phyloP scores from a whole-genome alignment of 2,113 vertebrate species.

The Bubo bubo region DNA sequence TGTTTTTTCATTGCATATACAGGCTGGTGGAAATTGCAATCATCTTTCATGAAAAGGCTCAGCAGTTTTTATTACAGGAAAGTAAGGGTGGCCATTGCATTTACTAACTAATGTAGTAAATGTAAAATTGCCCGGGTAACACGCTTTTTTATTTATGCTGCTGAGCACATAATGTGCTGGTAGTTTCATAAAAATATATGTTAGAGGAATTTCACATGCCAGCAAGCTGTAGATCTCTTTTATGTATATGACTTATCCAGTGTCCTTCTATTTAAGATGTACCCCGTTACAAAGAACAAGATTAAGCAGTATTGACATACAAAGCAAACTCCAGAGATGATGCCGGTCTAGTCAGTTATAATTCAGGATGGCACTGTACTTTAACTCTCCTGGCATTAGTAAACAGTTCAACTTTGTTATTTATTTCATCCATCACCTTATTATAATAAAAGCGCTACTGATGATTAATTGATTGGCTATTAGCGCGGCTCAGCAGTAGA shows the following conservation, averaged over 20 bases:
- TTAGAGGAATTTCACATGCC: conserved; percentile 61
- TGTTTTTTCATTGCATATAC: conserved; percentile 53
- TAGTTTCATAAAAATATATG: conserved; percentile 55
- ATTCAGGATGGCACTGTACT: not conserved
- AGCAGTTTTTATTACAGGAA: conserved; percentile 58
- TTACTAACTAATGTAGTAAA: conserved; percentile 68
- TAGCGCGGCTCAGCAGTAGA: not conserved
- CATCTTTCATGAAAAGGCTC: conserved; percentile 75
- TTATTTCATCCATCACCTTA: not conserved
- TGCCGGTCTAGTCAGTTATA: not conserved
- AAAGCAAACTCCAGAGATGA: not conserved
- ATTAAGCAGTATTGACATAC: not conserved
- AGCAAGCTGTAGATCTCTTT: conserved; percentile 50
- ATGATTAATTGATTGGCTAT: not conserved
- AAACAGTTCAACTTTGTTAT: not conserved
- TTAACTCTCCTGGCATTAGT: not conserved
- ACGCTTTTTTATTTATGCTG: conserved; percentile 68
- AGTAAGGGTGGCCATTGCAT: conserved; percentile 57
- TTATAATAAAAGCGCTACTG: not conserved
- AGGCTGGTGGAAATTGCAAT: conserved; percentile 72
- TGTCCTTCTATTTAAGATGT: conserved; percentile 43
- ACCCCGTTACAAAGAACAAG: not conserved
- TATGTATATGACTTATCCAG: conserved; percentile 35
- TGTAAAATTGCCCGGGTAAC: conserved; percentile 61
- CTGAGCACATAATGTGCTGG: conserved; percentile 50